Evolutionary conservation across 1,140 invertebrate species (phyloP), one percentile per base, ranked within the genome.

Genomic region (Bombus picipes): DNA sequence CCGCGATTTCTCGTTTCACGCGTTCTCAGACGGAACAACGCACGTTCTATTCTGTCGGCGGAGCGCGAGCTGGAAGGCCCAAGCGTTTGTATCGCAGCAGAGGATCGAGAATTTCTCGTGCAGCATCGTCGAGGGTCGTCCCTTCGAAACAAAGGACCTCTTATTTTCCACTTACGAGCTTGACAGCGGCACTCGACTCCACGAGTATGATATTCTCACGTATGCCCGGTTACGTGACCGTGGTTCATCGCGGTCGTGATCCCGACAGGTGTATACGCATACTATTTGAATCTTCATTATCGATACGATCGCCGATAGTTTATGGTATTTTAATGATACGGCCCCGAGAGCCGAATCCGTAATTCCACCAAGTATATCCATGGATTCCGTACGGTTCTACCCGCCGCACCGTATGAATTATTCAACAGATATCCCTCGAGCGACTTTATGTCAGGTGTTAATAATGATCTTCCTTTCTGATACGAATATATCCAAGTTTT

Each of bases 131-230:
- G 83, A 90, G 90, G 87, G 84, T 89, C 88, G 81, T 83, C 92
- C 89, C 86, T 85, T 83, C 65, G 83, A 87, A 92, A 94, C 93
- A 94, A 94, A 93, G 91, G 91, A 88, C 91, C 91, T 93, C 90
- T 94, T 93, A 94, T 93, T 94, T 93, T 91, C 91, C 91, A 94
- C 93, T 94, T 93, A 93, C 88, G 88, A 90, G 84, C 88, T 86
- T 74, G 89, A 84, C 90, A 79, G 84, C 88, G 88, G 71, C 83
- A 88, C 86, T 91, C 89, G 86, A 89, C 84, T 87, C 85, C n/a
- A 41, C 87, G 81, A 84, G 65, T 34, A 41, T 88, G 90, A 79
- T 74, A 89, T 93, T 93, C 91, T 93, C 93, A 92, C 92, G 92
- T 93, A 91, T 89, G 75, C 84, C 37, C 88, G 91, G 66, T 82